Percentiles rank a stretch among this genome's conserved stretches.
Evolutionary conservation across 2,113 vertebrate genomes (phyloP).

Genomic region (Poecilia latipinna): DNA sequence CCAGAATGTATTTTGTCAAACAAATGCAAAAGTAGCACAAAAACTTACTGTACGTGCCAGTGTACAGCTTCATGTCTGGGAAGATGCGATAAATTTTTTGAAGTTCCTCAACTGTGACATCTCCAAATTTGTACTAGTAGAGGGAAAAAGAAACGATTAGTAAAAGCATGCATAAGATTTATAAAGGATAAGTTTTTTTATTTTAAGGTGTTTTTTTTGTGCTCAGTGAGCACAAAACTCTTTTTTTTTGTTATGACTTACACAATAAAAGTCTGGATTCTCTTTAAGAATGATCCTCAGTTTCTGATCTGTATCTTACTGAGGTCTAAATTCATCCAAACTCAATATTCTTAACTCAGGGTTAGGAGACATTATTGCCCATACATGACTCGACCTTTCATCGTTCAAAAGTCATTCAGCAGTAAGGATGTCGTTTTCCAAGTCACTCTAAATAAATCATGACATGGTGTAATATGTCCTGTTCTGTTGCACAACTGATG

Average conservation of each 20-base stretch:
- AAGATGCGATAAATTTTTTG: slow-evolving; percentile 70
- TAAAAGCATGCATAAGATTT: neutral
- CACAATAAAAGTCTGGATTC: too few species aligned
- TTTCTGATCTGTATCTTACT: too few species aligned
- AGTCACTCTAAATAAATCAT: neutral
- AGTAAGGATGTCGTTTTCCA: neutral
- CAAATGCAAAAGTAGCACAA: neutral
- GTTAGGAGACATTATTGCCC: neutral
- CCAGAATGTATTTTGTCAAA: neutral
- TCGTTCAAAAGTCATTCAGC: too few species aligned
- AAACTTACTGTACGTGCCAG: slow-evolving; percentile 79
- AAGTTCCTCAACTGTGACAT: slow-evolving; percentile 79
- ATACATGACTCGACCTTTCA: too few species aligned
- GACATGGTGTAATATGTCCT: neutral
- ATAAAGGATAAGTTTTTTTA: neutral
- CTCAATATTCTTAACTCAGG: too few species aligned
- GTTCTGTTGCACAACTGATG: neutral
- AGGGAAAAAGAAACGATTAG: neutral
- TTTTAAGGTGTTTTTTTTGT: neutral
- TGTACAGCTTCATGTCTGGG: slow-evolving; percentile 58
- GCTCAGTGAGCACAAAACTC: too few species aligned
- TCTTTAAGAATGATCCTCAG: too few species aligned
- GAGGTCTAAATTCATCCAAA: too few species aligned
- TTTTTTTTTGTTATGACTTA: neutral
- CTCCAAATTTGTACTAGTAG: slow-evolving; percentile 81